Evolutionary conservation across 2,113 vertebrate species (phyloP).

Genomic region (Theristicus caerulescens): DNA sequence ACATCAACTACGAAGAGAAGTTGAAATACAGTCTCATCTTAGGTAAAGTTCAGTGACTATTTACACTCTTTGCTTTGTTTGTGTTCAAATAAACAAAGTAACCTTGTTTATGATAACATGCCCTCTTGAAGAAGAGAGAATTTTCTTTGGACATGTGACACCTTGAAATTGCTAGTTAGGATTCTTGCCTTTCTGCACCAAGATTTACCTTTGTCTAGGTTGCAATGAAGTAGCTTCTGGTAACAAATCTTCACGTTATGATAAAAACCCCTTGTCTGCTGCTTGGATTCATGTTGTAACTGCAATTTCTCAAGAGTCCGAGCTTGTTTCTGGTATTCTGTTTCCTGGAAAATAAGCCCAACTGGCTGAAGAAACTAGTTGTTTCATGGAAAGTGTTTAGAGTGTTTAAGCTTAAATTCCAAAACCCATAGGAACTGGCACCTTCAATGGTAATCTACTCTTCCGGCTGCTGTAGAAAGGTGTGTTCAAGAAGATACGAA

Average conservation of each 20-base stretch:
- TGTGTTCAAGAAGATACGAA: not conserved
- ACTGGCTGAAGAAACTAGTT: not conserved
- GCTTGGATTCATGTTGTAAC: not conserved
- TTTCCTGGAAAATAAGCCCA: not conserved
- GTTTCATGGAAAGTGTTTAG: not conserved
- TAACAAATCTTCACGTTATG: not conserved
- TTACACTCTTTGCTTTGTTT: not conserved
- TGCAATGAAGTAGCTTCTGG: not conserved
- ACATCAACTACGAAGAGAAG: constrained; percentile 92
- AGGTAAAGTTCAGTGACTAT: constrained; percentile 72
- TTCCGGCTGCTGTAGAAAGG: not conserved
- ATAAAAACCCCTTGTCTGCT: not conserved
- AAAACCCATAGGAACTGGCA: not conserved
- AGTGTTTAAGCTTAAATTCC: not conserved
- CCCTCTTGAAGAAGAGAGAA: not conserved
- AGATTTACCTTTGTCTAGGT: not conserved
- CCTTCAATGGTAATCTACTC: not conserved
- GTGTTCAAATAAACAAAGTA: not conserved
- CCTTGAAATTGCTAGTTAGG: not conserved
- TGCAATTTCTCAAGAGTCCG: not conserved
- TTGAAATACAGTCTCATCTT: constrained; percentile 97
- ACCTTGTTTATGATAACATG: not conserved
- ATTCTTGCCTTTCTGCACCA: not conserved
- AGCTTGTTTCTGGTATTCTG: not conserved
- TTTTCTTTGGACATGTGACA: not conserved